phyloP scores from a whole-genome alignment of 2,888 invertebrate species.

The Mythimna vitellina region DNA sequence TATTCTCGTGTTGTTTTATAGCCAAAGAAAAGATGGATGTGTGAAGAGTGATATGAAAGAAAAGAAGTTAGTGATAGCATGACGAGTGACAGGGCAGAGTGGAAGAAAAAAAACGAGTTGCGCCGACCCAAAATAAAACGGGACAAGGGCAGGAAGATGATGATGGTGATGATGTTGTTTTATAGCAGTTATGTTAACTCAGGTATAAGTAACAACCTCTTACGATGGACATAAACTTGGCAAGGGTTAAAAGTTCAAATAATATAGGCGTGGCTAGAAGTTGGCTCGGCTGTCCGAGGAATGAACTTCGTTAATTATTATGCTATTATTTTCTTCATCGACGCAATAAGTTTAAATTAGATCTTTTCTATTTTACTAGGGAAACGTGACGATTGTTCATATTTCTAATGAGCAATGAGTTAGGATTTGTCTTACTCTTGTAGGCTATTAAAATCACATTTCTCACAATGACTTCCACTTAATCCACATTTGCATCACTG shows the following conservation, averaged over 20 bases:
- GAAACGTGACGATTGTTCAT: constrained; percentile 1
- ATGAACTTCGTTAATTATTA: constrained; percentile 48
- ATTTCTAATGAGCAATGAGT: neutral
- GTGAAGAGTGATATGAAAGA: no score
- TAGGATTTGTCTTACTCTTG: no score
- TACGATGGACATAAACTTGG: constrained; percentile 49
- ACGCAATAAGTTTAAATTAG: constrained; percentile 49
- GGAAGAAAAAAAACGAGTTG: no score
- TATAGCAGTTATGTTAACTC: constrained; percentile 27
- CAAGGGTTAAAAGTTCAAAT: constrained; percentile 56
- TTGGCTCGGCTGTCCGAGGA: constrained; percentile 32
- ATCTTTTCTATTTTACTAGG: constrained; percentile 24
- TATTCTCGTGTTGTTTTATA: constrained; percentile 27
- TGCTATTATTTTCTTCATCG: constrained; percentile 43
- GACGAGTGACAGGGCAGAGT: no score
- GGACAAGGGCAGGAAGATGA: no score
- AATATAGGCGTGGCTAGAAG: constrained; percentile 54
- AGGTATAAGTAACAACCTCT: constrained; percentile 39
- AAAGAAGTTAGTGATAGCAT: no score
- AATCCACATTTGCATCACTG: constrained; percentile 21
- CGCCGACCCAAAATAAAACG: no score
- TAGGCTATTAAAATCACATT: constrained; percentile 1
- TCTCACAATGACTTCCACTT: neutral
- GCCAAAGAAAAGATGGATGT: no score
- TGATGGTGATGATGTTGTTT: no score